Evolutionary conservation across 1,140 invertebrate species (phyloP).

Genomic region (Stenopsyche tienmushanensis): DNA sequence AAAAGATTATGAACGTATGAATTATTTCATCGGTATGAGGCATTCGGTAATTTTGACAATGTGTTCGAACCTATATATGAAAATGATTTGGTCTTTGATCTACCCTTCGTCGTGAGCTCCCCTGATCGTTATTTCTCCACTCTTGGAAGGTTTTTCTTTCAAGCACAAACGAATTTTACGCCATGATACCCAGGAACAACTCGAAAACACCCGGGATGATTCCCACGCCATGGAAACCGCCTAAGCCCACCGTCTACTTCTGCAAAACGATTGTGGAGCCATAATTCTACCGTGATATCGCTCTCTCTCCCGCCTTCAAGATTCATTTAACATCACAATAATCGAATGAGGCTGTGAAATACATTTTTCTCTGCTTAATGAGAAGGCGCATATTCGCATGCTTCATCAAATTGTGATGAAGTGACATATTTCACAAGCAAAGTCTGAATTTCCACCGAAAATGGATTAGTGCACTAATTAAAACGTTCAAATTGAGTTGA

Average conservation of each 20-base stretch:
- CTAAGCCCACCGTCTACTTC: background rate
- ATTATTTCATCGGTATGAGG: no score
- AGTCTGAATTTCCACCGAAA: slow-evolving; percentile 29
- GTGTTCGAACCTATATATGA: slow-evolving; percentile 6
- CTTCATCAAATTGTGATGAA: background rate
- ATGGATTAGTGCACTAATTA: slow-evolving; percentile 28
- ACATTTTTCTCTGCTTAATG: no score
- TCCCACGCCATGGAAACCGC: slow-evolving; percentile 1
- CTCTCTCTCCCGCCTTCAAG: no score
- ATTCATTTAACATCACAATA: no score
- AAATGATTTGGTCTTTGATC: background rate
- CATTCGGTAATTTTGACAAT: slow-evolving; percentile 7
- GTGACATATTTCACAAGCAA: background rate
- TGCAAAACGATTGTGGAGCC: slow-evolving; percentile 6
- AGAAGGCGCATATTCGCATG: background rate
- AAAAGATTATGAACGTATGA: no score
- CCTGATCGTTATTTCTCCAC: slow-evolving; percentile 18
- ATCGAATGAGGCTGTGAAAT: no score
- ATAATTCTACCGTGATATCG: slow-evolving; percentile 17
- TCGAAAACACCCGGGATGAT: slow-evolving; percentile 10
- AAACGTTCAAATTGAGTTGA: slow-evolving; percentile 36
- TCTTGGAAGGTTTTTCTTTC: slow-evolving; percentile 20
- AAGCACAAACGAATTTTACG: slow-evolving; percentile 30
- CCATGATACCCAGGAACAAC: slow-evolving; percentile 21
- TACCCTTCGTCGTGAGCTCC: background rate